Evolutionary conservation across 1,140 invertebrate species (phyloP), one percentile per base, ranked within the genome.

Genomic region (Calephelis virginiensis): DNA sequence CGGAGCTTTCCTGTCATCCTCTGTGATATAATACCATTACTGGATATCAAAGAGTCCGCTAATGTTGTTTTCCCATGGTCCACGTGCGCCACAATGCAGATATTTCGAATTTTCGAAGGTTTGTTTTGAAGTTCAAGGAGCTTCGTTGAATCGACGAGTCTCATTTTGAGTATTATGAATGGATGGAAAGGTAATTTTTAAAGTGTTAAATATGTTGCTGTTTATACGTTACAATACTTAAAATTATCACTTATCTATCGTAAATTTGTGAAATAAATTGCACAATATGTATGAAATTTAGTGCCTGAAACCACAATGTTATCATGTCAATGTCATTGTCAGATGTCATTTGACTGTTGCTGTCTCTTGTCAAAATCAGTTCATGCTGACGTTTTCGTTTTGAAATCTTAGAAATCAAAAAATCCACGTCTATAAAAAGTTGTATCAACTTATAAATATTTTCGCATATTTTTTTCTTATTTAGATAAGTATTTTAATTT

Each of bases 21-120:
- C 75, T 95, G 94, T 8, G 97, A 98, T 76, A 99, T 98, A 68
- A 99, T 97, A 66, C 98, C 98, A 94, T 99, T 99, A 75, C 96
- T 97, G 8, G 98, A 98, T 67, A 99, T 94, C 14, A 99, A 89
- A 46, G 95, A 96, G 92, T 99, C 99, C 2, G 98, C 98, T 63
- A 99, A 89, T 6, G 98, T 99, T 0, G 99, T 99, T 92, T 99
- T 99, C 0, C 98, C 99, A 94, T 99, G 99, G 91, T 99, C 99
- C 66, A 99, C 99, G 93, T 99, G 99, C 12, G 99, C 99, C 80
- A 99, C 92, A 74, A 99, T 99, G 90, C 98, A 99, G 80, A 99
- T 97, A 92, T 99, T 99, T 68, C 98, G 93, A 75, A 99, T 96
- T 80, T 94, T 93, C 59, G 92, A 79, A 3, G 95, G 93, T 75